Percentiles rank a stretch among this genome's conserved stretches.
phyloP scores from a whole-genome alignment of 2,888 invertebrate species.

The Norana najaformis region DNA sequence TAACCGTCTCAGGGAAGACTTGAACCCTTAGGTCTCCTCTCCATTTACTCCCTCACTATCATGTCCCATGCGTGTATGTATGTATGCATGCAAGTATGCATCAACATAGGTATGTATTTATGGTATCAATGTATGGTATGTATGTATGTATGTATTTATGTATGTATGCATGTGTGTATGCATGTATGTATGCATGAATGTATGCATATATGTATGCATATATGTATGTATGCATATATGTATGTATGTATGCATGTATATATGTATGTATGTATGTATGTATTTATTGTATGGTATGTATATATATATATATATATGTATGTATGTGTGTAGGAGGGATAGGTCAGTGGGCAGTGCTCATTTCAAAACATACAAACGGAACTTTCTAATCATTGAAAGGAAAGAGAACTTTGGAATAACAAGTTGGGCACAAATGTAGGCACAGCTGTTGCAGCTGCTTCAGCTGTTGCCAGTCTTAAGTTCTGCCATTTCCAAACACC shows the following conservation, averaged over 20 bases:
- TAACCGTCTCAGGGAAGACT: no score
- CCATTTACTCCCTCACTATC: no score
- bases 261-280: constrained; percentile 19
- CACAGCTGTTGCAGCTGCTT: neutral
- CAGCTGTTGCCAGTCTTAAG: neutral
- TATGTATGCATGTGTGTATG: constrained; percentile 4
- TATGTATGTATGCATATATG: constrained; percentile 23
- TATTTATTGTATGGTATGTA: no score
- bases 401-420: neutral
- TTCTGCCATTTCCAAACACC: neutral
- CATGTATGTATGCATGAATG: constrained; percentile 21
- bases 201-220: constrained; percentile 26
- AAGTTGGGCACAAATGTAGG: neutral
- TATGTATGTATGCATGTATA: constrained; percentile 26
- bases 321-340: neutral
- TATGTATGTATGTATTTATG: no score
- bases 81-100: no score
- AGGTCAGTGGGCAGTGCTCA: neutral
- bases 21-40: no score
- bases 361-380: neutral
- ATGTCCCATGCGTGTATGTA: no score
- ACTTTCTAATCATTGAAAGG: neutral
- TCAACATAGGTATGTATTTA: no score
- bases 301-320: neutral
- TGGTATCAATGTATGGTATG: no score